A percentile compares a stretch with the other conserved stretches of the same genome.
Conservation (phyloP, 2,113 vertebrate genomes). For the Murina feae region DNA sequence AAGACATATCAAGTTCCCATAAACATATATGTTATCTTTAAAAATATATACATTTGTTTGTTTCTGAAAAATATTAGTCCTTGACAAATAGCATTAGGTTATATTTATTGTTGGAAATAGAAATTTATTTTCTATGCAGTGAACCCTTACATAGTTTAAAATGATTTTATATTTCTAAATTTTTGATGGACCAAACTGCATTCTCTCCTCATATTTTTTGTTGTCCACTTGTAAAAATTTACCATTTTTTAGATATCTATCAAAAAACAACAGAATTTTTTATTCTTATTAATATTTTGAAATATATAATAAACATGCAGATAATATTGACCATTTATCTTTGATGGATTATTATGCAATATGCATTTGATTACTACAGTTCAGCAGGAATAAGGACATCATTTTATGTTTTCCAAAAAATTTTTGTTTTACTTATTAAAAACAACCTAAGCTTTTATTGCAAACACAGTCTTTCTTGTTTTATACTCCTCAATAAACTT, state of each 20-base stretch:
- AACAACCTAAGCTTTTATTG: neutral
- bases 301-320: neutral
- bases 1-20: neutral
- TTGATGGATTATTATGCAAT: neutral
- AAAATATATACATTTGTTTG: neutral
- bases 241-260: neutral
- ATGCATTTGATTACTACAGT: neutral
- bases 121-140: neutral
- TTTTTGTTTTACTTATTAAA: neutral
- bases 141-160: neutral
- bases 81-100: neutral
- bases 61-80: neutral
- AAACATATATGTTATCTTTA: neutral
- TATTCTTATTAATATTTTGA: neutral
- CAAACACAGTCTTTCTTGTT: neutral
- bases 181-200: neutral
- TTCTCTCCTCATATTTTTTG: neutral
- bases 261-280: neutral
- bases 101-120: neutral
- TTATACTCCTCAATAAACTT: neutral
- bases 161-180: neutral
- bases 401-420: neutral
- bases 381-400: neutral
- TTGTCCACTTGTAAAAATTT: neutral
- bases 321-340: neutral